Conservation (phyloP, 2,797 vertebrate genomes). For the Phrynocephalus vlangalii region DNA sequence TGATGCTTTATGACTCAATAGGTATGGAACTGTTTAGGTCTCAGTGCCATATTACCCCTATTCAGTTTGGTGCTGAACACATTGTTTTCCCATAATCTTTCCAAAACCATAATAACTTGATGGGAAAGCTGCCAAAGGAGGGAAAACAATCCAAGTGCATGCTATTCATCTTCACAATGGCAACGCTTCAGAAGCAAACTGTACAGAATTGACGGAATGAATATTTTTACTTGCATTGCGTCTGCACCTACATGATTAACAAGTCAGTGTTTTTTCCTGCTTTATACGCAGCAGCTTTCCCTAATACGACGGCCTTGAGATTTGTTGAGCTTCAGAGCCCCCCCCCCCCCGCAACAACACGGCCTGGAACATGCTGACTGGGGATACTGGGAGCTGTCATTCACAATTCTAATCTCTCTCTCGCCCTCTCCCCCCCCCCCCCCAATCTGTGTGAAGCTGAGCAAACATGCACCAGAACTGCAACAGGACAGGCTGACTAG, state of each 20-base stretch:
- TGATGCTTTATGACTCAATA: neutral
- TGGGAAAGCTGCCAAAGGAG: constrained; percentile 45
- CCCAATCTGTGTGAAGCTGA: neutral
- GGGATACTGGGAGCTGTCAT: neutral
- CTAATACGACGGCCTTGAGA: neutral
- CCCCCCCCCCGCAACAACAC: neutral
- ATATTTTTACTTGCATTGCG: neutral
- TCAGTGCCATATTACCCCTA: constrained; percentile 35
- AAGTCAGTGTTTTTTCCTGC: neutral
- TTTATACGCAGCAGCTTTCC: neutral
- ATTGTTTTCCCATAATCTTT: constrained; percentile 35
- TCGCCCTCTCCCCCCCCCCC: too few relatives aligned
- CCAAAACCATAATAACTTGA: constrained; percentile 13
- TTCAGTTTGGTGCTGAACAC: constrained; percentile 18
- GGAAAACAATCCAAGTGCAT: constrained; percentile 47
- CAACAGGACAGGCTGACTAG: too few relatives aligned
- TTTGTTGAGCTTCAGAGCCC: neutral
- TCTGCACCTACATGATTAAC: too few relatives aligned
- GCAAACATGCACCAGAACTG: neutral
- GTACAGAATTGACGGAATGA: neutral
- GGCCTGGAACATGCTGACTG: neutral
- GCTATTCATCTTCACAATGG: constrained; percentile 45
- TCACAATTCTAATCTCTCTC: neutral
- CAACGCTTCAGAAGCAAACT: constrained; percentile 46
- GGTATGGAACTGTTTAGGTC: constrained; percentile 29